Evolutionary conservation across 2,888 invertebrate genomes (phyloP).

Genomic region (Spicauda simplicius): DNA sequence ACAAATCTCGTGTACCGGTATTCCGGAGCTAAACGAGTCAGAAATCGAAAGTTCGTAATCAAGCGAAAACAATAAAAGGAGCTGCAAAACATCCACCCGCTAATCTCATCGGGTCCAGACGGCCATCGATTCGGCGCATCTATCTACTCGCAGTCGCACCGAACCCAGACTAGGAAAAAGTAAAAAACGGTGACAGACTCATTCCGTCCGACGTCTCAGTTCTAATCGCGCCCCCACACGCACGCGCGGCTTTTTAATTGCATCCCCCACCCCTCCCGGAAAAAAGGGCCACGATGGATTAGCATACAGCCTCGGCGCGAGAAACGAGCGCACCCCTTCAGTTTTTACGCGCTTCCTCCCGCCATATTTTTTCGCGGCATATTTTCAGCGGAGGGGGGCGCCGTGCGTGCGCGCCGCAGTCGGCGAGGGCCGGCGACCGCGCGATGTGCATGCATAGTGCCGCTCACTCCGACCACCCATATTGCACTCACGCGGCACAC

Average conservation of each 20-base stretch:
- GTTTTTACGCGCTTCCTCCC: slow-evolving; percentile 78
- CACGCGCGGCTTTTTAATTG: slow-evolving; percentile 85
- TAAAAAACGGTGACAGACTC: slow-evolving; percentile 80
- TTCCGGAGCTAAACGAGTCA: slow-evolving; percentile 13
- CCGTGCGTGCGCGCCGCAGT: slow-evolving; percentile 78
- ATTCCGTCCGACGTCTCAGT: slow-evolving; percentile 79
- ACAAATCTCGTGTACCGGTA: neutral
- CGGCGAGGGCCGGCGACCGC: slow-evolving; percentile 76
- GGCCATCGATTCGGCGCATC: slow-evolving; percentile 64
- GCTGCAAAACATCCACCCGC: slow-evolving; percentile 36
- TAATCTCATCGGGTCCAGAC: slow-evolving; percentile 52
- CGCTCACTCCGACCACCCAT: slow-evolving; percentile 46
- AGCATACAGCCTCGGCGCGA: slow-evolving; percentile 77
- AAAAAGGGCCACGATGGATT: slow-evolving; percentile 82
- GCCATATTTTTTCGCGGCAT: slow-evolving; percentile 77
- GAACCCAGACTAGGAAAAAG: slow-evolving; percentile 80
- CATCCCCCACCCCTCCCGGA: slow-evolving; percentile 79
- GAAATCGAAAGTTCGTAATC: slow-evolving; percentile 36
- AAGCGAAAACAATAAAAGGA: slow-evolving; percentile 35
- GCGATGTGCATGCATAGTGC: slow-evolving; percentile 72
- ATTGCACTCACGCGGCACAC: slow-evolving; percentile 55
- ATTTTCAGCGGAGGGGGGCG: slow-evolving; percentile 58
- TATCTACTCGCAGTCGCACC: slow-evolving; percentile 53
- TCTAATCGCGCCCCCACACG: slow-evolving; percentile 83
- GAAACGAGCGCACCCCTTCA: slow-evolving; percentile 78